Percentiles rank a stretch among this genome's conserved stretches.
Evolutionary conservation across 2,797 vertebrate species (phyloP).

Genomic region (Clarias platycephalus): DNA sequence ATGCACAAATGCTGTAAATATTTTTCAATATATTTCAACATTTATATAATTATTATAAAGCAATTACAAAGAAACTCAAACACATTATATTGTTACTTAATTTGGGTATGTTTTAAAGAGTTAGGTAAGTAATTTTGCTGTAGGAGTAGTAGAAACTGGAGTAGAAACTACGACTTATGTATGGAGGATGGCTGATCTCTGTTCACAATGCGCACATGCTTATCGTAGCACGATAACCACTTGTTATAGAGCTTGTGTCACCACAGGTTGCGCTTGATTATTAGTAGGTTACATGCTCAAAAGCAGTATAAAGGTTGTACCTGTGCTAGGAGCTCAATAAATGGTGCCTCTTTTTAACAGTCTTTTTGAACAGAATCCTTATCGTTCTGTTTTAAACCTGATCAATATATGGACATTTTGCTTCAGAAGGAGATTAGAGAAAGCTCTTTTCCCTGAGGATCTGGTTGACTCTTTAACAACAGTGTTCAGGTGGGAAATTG

Average conservation of each 20-base stretch:
- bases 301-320: not conserved
- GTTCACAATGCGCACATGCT: not conserved
- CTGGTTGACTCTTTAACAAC: not conserved
- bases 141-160: not conserved
- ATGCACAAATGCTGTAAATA: not conserved
- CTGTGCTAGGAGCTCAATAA: not conserved
- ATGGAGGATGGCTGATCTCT: not conserved
- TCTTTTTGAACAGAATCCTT: not conserved
- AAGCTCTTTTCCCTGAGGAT: not conserved
- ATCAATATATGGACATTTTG: not conserved
- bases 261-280: not conserved
- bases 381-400: not conserved
- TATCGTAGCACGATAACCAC: not conserved
- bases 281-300: not conserved
- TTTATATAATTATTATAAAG: not conserved
- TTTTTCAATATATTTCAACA: not conserved
- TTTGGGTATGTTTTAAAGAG: not conserved
- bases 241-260: not conserved
- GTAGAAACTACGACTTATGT: not conserved
- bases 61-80: not conserved
- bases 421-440: not conserved
- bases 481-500: not conserved
- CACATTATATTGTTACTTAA: not conserved
- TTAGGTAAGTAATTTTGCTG: not conserved
- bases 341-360: not conserved